Evolutionary conservation across 2,797 vertebrate genomes (phyloP).

Genomic region (Gambusia yucatana): DNA sequence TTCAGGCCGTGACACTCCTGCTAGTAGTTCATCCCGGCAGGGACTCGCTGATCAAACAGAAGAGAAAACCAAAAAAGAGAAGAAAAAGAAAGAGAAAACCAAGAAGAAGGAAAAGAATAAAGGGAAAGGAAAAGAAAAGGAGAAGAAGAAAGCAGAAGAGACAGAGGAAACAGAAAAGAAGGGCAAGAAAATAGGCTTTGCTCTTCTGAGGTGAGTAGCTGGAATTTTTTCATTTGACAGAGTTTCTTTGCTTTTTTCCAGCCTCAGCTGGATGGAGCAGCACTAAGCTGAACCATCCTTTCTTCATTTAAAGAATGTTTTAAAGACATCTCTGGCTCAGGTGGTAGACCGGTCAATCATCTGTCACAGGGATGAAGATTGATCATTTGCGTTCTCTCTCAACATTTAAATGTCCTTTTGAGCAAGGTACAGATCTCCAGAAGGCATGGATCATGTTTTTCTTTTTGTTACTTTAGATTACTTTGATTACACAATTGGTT

Average conservation of each 20-base stretch:
- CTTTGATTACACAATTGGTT: not conserved
- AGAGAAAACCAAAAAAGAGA: conserved; percentile 82
- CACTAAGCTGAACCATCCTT: not conserved
- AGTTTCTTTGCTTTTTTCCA: not conserved
- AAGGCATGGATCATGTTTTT: not conserved
- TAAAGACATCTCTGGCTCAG: conserved; percentile 3
- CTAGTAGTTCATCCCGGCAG: conserved; percentile 82
- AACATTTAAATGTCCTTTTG: not conserved
- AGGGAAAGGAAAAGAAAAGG: conserved; percentile 86
- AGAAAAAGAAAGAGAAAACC: conserved; percentile 88
- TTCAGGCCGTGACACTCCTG: conserved; percentile 89
- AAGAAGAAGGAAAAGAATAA: conserved; percentile 92
- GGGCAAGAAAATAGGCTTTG: conserved; percentile 91
- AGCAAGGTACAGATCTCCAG: not conserved
- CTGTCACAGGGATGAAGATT: conserved; percentile 4
- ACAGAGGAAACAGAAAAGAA: conserved; percentile 88
- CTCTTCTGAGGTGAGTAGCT: conserved; percentile 87
- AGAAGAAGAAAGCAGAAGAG: conserved; percentile 87
- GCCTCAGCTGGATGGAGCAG: not conserved
- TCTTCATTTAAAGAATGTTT: not conserved
- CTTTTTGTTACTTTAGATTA: not conserved
- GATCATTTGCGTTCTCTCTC: not conserved
- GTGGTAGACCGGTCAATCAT: not conserved
- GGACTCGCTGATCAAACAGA: conserved; percentile 80
- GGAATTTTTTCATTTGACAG: not conserved